Evolutionary conservation across 2,888 invertebrate species (phyloP), one percentile per base, ranked within the genome.

Genomic region (Plagodis pulveraria): DNA sequence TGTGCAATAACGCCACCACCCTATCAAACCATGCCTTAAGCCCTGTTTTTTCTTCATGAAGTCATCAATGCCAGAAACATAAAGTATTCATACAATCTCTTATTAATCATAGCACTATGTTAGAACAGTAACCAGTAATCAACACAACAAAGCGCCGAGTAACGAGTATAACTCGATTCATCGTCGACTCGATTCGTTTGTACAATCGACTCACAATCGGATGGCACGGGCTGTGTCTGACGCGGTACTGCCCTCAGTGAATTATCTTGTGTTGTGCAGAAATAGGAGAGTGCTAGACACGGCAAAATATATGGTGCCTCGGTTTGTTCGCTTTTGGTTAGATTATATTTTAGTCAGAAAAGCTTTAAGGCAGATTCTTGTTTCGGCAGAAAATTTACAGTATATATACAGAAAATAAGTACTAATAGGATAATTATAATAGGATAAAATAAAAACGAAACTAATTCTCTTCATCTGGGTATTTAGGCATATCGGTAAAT

Each of bases 161-260:
- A 68, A 68, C 66, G 61, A 63, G 48, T 65, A 50, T 62, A 65
- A 66, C 63, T 66, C 63, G 63, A 55, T 59, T 50, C 33, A 35
- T 7, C 11, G 50, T 42, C 44, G 66, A 68, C 63, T 68, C 63
- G 62, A 56, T 60, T 60, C 43, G 61, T 63, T 61, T 60, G 59
- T 64, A 61, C 58, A 57, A 61, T 52, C 44, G 51, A 60, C 56
- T 53, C 50, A 56, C 65, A 68, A 66, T 68, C 63, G 69, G 65
- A 68, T 66, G 64, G 63, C 66, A 76, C 77, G 70, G 67, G 46
- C 63, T 69, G 73, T 66, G 69, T 60, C 64, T 74, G 80, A 77
- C 76, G 66, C 57, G 58, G 60, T 58, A 60, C 59, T 74, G 69
- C 70, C 74, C 74, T 73, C 67, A 67, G 69, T 69, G 69, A 76